These are phyloP conservation scores for Hedya salicella DNA, from an alignment of 2,888 invertebrate species.

Conservation along the genomic window DNA sequence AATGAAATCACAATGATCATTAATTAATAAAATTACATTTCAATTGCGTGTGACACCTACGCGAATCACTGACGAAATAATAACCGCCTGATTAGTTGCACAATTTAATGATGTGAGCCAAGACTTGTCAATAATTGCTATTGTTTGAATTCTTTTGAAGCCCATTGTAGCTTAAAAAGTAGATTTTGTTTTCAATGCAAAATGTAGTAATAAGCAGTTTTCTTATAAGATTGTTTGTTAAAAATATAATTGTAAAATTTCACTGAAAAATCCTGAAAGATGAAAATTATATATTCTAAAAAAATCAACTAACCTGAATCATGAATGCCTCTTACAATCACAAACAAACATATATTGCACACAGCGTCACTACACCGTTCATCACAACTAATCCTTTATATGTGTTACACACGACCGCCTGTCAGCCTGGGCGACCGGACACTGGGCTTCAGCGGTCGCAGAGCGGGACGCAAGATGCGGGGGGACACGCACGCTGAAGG, in stretches of 20 bases:
- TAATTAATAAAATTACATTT: conserved; percentile 62
- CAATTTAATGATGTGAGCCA: conserved; percentile 45
- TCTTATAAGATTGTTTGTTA: conserved; percentile 12
- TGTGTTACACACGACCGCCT: conserved; percentile 76
- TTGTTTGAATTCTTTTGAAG: conserved; percentile 46
- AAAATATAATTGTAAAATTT: background rate
- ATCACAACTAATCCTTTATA: conserved; percentile 76
- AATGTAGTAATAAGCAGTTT: background rate
- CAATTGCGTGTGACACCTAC: conserved; percentile 62
- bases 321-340: conserved; percentile 74
- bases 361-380: conserved; percentile 78
- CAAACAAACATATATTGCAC: conserved; percentile 74
- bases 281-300: background rate
- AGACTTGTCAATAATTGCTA: conserved; percentile 49
- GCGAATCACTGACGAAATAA: conserved; percentile 55
- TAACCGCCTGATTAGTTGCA: conserved; percentile 56
- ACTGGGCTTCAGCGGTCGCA: conserved; percentile 77
- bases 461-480: conserved; percentile 83
- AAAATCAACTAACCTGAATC: conserved; percentile 77
- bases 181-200: no score
- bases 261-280: conserved; percentile 5
- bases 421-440: conserved; percentile 78
- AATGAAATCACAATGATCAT: conserved; percentile 54
- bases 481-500: conserved; percentile 81
- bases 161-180: background rate